These are phyloP conservation scores for Timema cristinae DNA, from an alignment of 2,888 invertebrate genomes.

Conservation along the genomic window DNA sequence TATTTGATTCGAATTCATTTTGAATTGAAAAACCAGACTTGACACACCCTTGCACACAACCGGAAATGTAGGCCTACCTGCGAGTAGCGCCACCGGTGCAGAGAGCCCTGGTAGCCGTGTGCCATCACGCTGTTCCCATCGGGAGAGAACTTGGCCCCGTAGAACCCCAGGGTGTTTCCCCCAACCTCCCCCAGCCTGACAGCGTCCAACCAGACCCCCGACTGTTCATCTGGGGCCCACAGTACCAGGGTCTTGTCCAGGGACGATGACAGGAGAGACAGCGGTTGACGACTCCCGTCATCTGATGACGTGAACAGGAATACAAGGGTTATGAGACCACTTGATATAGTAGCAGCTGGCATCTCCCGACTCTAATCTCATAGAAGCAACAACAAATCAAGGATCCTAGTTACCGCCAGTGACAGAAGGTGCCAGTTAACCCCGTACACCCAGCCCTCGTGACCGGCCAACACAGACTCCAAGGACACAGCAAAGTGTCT, in stretches of 20 bases:
- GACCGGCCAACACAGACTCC: conserved; percentile 84
- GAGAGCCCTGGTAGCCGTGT: conserved; percentile 89
- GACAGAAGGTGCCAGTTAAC: conserved; percentile 67
- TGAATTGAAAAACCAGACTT: too few species aligned
- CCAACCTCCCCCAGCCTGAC: conserved; percentile 88
- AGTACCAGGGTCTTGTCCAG: conserved; percentile 90
- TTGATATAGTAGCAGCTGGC: neutral
- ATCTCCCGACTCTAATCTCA: too few species aligned
- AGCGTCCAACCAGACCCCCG: conserved; percentile 76
- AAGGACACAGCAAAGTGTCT: conserved; percentile 60
- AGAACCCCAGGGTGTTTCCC: conserved; percentile 91
- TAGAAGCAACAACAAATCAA: too few species aligned
- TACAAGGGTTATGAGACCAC: neutral
- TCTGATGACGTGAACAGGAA: neutral
- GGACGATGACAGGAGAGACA: conserved; percentile 76
- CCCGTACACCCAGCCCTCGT: conserved; percentile 94
- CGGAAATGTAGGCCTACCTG: conserved; percentile 34
- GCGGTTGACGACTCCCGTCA: conserved; percentile 30
- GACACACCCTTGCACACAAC: too few species aligned
- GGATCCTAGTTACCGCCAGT: too few species aligned
- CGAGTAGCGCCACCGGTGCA: conserved; percentile 76
- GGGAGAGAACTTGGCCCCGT: conserved; percentile 76
- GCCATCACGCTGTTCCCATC: conserved; percentile 68
- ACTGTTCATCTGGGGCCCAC: conserved; percentile 68
- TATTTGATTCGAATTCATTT: too few species aligned